Evolutionary conservation across 2,888 invertebrate genomes (phyloP), one percentile per base, ranked within the genome.

Genomic region (Uropetala carovei): DNA sequence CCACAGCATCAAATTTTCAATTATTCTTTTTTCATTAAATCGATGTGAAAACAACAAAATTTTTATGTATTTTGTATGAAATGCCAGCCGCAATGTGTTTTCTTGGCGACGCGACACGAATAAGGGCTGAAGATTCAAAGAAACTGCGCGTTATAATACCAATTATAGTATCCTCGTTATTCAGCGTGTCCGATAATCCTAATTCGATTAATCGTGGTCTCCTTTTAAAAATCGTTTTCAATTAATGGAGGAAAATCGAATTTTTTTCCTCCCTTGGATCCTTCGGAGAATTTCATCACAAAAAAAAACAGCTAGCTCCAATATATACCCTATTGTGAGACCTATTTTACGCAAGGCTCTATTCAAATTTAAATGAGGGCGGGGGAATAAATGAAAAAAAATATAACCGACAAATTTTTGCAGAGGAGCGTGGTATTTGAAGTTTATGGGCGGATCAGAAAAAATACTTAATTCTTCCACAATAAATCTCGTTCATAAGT

Each of bases 401-500:
- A 83, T 43, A 83, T n/a, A 43, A 18, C n/a, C n/a, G 57, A n/a
- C 57, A 56, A 83, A 83, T 83, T 43, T 57, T 57, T 83, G n/a
- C 82, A n/a, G 82, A 30, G 30, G 82, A 82, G 43, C 43, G 43
- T 43, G 43, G 43, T 43, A 43, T 75, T 27, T 27, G 27, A 10
- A 27, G 75, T 10, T 75, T 27, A 75, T 27, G 16, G 22, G 86
- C 10, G 64, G 64, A 64, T 89, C 43, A 14, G 4, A 43, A 43
- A 89, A 89, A 89, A 89, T 89, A 89, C 89, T 89, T 68, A 68
- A 57, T 83, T 83, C 83, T 30, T 64, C 14, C 60, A 3, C 18
- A 64, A 89, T 89, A 68, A 89, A 89, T 89, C 89, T 89, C 89
- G 56, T 64, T 64, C 64, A 68, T 89, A 68, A 89, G 89, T 56